phyloP scores from a whole-genome alignment of 2,113 vertebrate genomes.

The Todiramphus chloris region DNA sequence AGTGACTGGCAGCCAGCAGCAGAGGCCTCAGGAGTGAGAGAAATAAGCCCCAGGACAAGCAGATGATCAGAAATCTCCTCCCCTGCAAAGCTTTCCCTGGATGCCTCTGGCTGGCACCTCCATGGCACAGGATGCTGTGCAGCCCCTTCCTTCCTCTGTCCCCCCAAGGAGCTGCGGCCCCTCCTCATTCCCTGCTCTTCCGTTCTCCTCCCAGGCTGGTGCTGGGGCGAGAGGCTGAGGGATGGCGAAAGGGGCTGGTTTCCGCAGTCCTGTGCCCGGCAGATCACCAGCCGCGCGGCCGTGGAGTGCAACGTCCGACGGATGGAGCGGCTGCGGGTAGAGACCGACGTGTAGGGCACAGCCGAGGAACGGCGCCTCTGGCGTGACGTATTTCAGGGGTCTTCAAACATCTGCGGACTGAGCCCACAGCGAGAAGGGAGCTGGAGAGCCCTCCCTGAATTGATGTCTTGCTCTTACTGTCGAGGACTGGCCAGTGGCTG shows the following conservation, averaged over 20 bases:
- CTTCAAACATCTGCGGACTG: background rate
- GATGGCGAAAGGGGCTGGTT: conserved; percentile 94
- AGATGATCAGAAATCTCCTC: background rate
- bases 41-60: background rate
- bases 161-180: fast-evolving
- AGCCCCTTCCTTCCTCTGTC: fast-evolving
- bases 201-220: conserved; percentile 75
- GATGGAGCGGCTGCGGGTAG: conserved; percentile 88
- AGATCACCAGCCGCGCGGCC: conserved; percentile 82
- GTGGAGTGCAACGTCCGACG: conserved; percentile 87
- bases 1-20: background rate
- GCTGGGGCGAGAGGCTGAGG: conserved; percentile 85
- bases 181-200: fast-evolving
- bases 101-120: too few species aligned
- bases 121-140: fast-evolving
- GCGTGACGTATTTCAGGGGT: fast-evolving
- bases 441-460: background rate
- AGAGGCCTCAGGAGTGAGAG: background rate
- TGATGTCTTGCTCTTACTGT: fast-evolving
- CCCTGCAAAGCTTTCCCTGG: background rate
- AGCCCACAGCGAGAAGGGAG: fast-evolving
- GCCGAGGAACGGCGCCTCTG: fast-evolving
- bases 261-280: conserved; percentile 79
- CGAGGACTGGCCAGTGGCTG: fast-evolving
- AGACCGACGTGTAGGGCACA: conserved; percentile 80